Conservation (phyloP, 2,888 invertebrate species). For the Steromphala cineraria region DNA sequence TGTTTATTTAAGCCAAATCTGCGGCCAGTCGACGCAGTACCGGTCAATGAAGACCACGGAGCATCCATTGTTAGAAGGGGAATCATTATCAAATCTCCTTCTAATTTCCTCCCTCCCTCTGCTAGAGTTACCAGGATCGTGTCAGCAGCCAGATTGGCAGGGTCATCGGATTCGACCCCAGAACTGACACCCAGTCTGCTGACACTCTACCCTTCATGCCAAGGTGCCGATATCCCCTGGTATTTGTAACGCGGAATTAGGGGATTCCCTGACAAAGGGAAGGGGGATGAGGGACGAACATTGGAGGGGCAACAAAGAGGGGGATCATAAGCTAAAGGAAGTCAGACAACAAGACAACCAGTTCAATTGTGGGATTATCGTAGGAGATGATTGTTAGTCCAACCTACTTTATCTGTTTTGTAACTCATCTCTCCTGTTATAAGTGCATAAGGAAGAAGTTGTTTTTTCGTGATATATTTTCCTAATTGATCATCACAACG, state of each 20-base stretch:
- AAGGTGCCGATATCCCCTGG: neutral
- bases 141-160: slow-evolving; percentile 10
- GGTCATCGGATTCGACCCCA: slow-evolving; percentile 15
- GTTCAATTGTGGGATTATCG: no score
- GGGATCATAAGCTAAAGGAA: neutral
- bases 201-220: neutral
- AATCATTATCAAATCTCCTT: slow-evolving; percentile 8
- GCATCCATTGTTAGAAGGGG: neutral
- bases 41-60: neutral
- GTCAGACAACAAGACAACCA: neutral
- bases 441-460: no score
- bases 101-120: neutral
- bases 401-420: no score
- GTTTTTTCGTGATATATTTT: no score
- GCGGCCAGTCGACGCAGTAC: neutral
- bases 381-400: no score
- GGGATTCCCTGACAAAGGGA: neutral
- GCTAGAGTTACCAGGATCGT: neutral
- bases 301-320: neutral
- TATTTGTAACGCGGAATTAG: neutral
- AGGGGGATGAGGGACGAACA: neutral
- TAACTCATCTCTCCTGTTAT: no score
- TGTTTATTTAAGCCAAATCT: neutral
- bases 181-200: neutral
- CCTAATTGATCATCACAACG: no score